Evolutionary conservation across 2,888 invertebrate genomes (phyloP), one percentile per base, ranked within the genome.

Genomic region (Macrophya alboannulata): DNA sequence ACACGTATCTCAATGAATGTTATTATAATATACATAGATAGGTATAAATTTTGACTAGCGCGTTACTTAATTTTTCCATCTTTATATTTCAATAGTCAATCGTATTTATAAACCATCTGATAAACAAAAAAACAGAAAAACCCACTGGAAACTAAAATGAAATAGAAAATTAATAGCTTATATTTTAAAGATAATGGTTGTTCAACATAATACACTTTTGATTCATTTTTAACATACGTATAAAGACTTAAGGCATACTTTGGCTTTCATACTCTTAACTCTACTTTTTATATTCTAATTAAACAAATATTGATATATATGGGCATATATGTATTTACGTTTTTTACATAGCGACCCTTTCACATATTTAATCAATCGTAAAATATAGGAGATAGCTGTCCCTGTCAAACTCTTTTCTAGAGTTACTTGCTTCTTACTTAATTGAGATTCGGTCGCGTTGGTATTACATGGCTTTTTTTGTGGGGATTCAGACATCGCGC

Each of bases 41-140:
- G 72, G 72, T 45, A 74, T 17, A 45, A 74, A 74, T 9, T 45
- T 45, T 21, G 15, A 45, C 21, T 25, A 45, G 21, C 6, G 17
- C 1, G 10, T 74, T 45, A 17, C 43, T 74, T 3, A 3, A 6
- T 45, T 45, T 37, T 45, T 45, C 12, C n/a, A 21, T 45, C 21
- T 45, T 74, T 45, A 74, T 74, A 74, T 45, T 74, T 74, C 10
- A 12, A 40, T 74, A 74, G 45, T 45, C 25, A 74, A 74, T 45
- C 45, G n/a, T n/a, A 43, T 43, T 74, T 21, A 17, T 68, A 68
- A 68, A 68, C 8, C 68, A 37, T 68, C 17, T 37, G 5, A 68
- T 1, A 31, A 31, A 31, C 31, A 48, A 48, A 48, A 1, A 48
- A 48, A 48, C 37, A 68, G 15, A 68, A 68, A 68, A 68, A 68